Evolutionary conservation across 2,888 invertebrate genomes (phyloP).

Genomic region (Hoplodrina blanda): DNA sequence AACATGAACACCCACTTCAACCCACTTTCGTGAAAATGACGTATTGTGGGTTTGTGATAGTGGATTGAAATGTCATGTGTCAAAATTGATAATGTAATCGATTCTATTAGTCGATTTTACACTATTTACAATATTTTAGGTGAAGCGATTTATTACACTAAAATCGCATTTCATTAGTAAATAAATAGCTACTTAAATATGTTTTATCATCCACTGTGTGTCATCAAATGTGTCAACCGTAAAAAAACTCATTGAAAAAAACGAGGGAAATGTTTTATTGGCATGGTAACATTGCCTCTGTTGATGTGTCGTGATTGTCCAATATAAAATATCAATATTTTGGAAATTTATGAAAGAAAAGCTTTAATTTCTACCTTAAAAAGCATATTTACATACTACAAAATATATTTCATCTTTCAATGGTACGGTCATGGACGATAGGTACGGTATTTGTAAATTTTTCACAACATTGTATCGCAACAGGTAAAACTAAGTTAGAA

Average conservation of each 20-base stretch:
- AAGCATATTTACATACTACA: constrained; percentile 77
- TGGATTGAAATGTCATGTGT: constrained; percentile 54
- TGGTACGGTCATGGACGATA: constrained; percentile 85
- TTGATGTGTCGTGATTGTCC: constrained; percentile 90
- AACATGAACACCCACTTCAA: constrained; percentile 73
- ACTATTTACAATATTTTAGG: background rate
- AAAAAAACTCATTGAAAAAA: constrained; percentile 30
- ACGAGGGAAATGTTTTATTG: constrained; percentile 67
- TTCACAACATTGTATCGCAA: constrained; percentile 77
- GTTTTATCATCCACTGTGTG: too few species aligned
- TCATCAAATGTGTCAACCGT: background rate
- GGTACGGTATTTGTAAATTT: constrained; percentile 78
- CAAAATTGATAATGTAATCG: constrained; percentile 43
- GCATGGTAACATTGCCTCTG: constrained; percentile 82
- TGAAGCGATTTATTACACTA: background rate
- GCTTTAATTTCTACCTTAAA: constrained; percentile 75
- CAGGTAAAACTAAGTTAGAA: constrained; percentile 85
- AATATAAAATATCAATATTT: constrained; percentile 88
- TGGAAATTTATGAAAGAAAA: constrained; percentile 88
- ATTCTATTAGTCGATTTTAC: constrained; percentile 40
- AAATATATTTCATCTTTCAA: constrained; percentile 79
- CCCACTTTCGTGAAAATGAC: constrained; percentile 71
- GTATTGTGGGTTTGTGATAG: constrained; percentile 51
- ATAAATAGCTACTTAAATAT: too few species aligned
- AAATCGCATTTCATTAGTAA: background rate